Conservation (phyloP, 2,113 vertebrate species). For the Sorex araneus region DNA sequence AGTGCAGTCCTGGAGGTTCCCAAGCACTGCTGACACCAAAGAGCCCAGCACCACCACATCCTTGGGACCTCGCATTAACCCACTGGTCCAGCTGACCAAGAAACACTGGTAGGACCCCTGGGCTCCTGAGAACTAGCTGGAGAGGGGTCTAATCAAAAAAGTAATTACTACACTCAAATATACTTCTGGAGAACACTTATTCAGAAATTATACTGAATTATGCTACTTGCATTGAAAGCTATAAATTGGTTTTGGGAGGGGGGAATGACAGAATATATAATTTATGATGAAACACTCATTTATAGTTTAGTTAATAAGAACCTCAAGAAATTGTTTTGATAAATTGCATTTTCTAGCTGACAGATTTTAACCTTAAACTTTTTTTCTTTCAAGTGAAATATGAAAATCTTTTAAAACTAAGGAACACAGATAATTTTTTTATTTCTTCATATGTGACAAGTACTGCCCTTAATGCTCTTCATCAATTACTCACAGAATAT, state of each 20-base stretch:
- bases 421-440: background rate
- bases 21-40: too few species aligned
- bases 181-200: background rate
- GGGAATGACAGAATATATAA: background rate
- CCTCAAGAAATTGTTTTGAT: conserved; percentile 26
- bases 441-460: background rate
- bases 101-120: too few species aligned
- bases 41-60: too few species aligned
- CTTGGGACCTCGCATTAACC: too few species aligned
- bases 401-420: conserved; percentile 51
- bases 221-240: background rate
- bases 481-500: background rate
- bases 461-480: background rate
- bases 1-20: too few species aligned
- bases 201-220: conserved; percentile 47
- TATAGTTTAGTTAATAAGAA: conserved; percentile 57
- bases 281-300: background rate
- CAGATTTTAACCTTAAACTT: conserved; percentile 17
- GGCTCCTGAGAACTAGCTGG: too few species aligned
- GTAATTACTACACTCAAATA: conserved; percentile 41
- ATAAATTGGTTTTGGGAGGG: background rate
- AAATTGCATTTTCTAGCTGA: conserved; percentile 29
- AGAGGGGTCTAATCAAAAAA: background rate
- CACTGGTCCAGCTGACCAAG: too few species aligned
- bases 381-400: conserved; percentile 49